Percentiles rank a stretch among this genome's conserved stretches.
phyloP scores from a whole-genome alignment of 2,113 vertebrate genomes.

The Xyrauchen texanus region DNA sequence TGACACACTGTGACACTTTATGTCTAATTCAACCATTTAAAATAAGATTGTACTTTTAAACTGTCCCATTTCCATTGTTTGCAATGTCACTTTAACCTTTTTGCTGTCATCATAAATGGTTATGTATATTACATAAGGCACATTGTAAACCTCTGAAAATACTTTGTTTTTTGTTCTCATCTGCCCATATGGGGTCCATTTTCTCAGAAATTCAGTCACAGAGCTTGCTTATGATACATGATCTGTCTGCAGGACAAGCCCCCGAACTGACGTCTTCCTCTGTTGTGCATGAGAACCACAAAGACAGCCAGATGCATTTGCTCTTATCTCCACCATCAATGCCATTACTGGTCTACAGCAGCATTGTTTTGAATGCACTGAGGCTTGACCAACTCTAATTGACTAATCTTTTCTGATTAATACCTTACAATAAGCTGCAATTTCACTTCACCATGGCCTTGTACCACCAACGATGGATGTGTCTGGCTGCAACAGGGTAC shows the following conservation, averaged over 20 bases:
- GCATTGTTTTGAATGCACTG: slow-evolving; percentile 53
- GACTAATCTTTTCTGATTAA: slow-evolving; percentile 51
- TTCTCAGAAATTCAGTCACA: slow-evolving; percentile 32
- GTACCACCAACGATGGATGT: slow-evolving; percentile 23
- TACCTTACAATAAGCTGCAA: slow-evolving; percentile 47
- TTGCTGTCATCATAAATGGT: too few relatives aligned
- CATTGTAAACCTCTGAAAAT: too few relatives aligned
- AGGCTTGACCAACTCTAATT: slow-evolving; percentile 55
- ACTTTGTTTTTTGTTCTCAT: slow-evolving; percentile 46
- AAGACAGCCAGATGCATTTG: slow-evolving; percentile 39
- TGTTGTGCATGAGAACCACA: slow-evolving; percentile 9
- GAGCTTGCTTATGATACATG: slow-evolving; percentile 17
- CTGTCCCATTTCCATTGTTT: not conserved
- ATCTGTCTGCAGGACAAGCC: slow-evolving; percentile 30
- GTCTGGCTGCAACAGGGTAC: slow-evolving; percentile 30
- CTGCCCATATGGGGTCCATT: slow-evolving; percentile 52
- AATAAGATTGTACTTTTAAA: too few relatives aligned
- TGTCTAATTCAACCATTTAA: too few relatives aligned
- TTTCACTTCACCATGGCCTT: slow-evolving; percentile 38
- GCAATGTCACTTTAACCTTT: too few relatives aligned
- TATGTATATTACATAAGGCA: too few relatives aligned
- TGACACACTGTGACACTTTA: too few relatives aligned
- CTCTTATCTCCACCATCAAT: slow-evolving; percentile 50
- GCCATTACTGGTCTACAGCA: slow-evolving; percentile 40
- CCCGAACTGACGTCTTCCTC: slow-evolving; percentile 40